Percentiles rank a stretch among this genome's conserved stretches.
These are phyloP conservation scores for Parnassius orleans DNA, from an alignment of 2,888 invertebrate genomes.

Conservation along the genomic window DNA sequence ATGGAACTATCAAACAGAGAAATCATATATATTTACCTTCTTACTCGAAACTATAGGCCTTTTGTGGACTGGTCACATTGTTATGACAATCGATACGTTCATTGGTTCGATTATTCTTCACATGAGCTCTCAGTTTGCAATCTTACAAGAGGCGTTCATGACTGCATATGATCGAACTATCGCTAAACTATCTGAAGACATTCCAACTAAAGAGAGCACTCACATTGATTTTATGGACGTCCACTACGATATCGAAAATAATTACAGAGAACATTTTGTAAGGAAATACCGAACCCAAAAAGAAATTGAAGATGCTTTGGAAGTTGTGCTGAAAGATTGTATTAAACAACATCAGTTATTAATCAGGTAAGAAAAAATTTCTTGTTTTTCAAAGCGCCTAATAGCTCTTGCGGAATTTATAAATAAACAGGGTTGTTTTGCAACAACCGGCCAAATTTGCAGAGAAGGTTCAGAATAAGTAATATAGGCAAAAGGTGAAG, in stretches of 20 bases:
- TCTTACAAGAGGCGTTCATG: slow-evolving; percentile 59
- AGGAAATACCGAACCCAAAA: slow-evolving; percentile 44
- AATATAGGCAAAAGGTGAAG: too few relatives aligned
- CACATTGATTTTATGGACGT: slow-evolving; percentile 26
- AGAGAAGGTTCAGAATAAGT: too few relatives aligned
- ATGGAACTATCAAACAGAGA: slow-evolving; percentile 66
- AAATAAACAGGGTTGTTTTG: too few relatives aligned
- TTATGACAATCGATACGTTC: slow-evolving; percentile 72
- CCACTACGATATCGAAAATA: slow-evolving; percentile 31
- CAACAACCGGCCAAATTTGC: too few relatives aligned
- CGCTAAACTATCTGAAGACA: slow-evolving; percentile 40
- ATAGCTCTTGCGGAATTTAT: too few relatives aligned
- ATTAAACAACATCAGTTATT: slow-evolving; percentile 68
- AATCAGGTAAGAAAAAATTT: slow-evolving; percentile 49
- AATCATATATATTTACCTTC: slow-evolving; percentile 59
- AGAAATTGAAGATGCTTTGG: slow-evolving; percentile 57
- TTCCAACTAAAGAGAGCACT: slow-evolving; percentile 28
- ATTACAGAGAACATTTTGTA: slow-evolving; percentile 48
- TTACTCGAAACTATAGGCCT: slow-evolving; percentile 64
- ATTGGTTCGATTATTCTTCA: slow-evolving; percentile 69
- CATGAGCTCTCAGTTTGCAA: slow-evolving; percentile 68
- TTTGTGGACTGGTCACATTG: slow-evolving; percentile 73
- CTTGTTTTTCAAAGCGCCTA: too few relatives aligned
- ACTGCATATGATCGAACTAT: slow-evolving; percentile 66
- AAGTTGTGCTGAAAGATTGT: slow-evolving; percentile 53